phyloP scores from a whole-genome alignment of 2,888 invertebrate species.

The Trichogramma dendrolimi region DNA sequence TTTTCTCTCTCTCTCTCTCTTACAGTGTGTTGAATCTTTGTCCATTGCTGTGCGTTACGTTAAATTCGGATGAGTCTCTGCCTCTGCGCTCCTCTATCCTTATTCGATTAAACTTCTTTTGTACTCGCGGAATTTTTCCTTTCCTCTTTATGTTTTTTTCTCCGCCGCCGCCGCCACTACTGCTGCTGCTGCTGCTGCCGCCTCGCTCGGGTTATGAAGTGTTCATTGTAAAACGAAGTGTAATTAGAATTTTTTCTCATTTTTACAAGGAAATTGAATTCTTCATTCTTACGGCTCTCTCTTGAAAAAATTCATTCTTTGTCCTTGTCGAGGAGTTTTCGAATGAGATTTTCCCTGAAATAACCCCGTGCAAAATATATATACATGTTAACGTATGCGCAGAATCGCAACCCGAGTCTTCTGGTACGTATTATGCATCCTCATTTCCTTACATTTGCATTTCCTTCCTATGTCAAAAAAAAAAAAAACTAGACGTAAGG shows the following conservation, averaged over 20 bases:
- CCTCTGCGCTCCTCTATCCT: background rate
- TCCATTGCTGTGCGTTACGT: background rate
- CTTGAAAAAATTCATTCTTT: too few relatives aligned
- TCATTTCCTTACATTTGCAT: too few relatives aligned
- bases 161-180: background rate
- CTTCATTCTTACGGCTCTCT: background rate
- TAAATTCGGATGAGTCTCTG: background rate
- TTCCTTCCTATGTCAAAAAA: too few relatives aligned
- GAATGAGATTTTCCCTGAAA: too few relatives aligned
- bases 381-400: too few relatives aligned
- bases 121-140: background rate
- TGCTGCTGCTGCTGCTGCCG: too few relatives aligned
- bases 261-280: background rate
- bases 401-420: too few relatives aligned
- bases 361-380: too few relatives aligned
- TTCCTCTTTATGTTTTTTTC: slow-evolving; percentile 2
- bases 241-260: background rate
- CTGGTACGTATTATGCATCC: too few relatives aligned
- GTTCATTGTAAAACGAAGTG: background rate
- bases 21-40: background rate
- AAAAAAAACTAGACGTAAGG: too few relatives aligned
- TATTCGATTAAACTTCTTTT: slow-evolving; percentile 13
- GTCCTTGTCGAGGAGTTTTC: too few relatives aligned
- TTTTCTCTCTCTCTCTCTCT: background rate
- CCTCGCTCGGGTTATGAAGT: background rate